Base-by-base conservation (phyloP, 2,888 invertebrate genomes). In the Drosophila formosana region DNA sequence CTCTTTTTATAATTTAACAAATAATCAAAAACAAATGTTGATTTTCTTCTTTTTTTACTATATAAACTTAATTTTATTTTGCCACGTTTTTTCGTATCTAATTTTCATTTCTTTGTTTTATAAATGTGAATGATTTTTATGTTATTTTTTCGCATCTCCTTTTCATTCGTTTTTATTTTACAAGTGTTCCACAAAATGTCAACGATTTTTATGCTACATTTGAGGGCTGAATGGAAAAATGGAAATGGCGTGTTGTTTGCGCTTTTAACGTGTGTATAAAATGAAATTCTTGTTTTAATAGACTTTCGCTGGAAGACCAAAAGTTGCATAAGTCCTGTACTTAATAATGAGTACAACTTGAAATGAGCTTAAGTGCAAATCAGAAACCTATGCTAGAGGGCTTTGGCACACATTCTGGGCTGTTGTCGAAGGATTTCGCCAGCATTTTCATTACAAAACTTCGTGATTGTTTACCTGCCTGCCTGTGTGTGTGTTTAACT, bases 371-470 rank as follows among this genome's bases (percentile, higher is more conserved):
- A 43, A 56, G 45, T 56, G 55, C 32, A 32, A 56, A 56, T 56
- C 55, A 46, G 45, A 34, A 56, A 34, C 55, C 45, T 34, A 25
- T 56, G 25, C n/a, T 25, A 45, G 32, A 45, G 45, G n/a, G 32
- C 25, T 56, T 34, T 25, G 39, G 13, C 39, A 41, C 13, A 41
- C n/a, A 13, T 8, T 45, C 6, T 45, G 9, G 8, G 7, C 53
- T 23, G 34, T 23, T 55, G 55, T 34, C 45, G 45, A 45, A 56
- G 32, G 45, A 43, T 43, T 45, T 52, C 18, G 32, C 13, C 11
- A 34, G 25, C 32, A 60, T 60, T 60, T 60, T 51, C 60, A 60
- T 60, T 51, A 51, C 30, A 41, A 53, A 53, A 61, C 52, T 61
- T 61, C n/a, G 25, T 8, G 26, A 13, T 26, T 61, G 61, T 34